Evolutionary conservation across 2,797 vertebrate genomes (phyloP).

Genomic region (Eutrigla gurnardus): DNA sequence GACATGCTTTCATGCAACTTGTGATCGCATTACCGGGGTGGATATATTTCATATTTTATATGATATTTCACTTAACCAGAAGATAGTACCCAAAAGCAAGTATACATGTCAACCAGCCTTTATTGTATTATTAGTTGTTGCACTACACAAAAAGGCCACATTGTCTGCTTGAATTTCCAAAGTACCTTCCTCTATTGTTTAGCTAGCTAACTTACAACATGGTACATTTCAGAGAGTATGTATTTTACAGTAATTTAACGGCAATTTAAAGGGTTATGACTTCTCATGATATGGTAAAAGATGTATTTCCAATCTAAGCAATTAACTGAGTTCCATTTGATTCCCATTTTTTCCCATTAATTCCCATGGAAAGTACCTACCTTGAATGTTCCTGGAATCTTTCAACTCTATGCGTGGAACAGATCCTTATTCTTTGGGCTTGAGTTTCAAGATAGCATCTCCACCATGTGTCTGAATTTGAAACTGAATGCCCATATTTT

Average conservation of each 20-base stretch:
- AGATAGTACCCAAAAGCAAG: not conserved
- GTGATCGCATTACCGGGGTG: not conserved
- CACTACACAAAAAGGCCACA: not conserved
- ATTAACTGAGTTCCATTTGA: not conserved
- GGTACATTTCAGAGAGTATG: not conserved
- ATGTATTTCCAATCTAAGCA: not conserved
- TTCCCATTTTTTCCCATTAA: not conserved
- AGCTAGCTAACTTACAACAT: not conserved
- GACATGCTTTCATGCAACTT: not conserved
- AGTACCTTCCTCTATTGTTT: not conserved
- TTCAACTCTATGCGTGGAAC: not conserved
- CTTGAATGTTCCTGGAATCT: not conserved
- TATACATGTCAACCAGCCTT: not conserved
- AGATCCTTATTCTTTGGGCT: conserved; percentile 1
- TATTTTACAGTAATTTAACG: not conserved
- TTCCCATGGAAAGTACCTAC: not conserved
- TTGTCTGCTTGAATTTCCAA: not conserved
- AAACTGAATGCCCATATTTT: not conserved
- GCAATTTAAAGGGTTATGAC: not conserved
- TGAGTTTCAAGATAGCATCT: not conserved
- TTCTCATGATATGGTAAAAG: not conserved
- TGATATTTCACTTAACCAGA: not conserved
- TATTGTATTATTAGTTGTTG: not conserved
- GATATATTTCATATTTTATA: not conserved
- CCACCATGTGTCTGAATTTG: not conserved